Base-by-base conservation (phyloP, 2,888 invertebrate genomes). In the Agriopis leucophaearia region DNA sequence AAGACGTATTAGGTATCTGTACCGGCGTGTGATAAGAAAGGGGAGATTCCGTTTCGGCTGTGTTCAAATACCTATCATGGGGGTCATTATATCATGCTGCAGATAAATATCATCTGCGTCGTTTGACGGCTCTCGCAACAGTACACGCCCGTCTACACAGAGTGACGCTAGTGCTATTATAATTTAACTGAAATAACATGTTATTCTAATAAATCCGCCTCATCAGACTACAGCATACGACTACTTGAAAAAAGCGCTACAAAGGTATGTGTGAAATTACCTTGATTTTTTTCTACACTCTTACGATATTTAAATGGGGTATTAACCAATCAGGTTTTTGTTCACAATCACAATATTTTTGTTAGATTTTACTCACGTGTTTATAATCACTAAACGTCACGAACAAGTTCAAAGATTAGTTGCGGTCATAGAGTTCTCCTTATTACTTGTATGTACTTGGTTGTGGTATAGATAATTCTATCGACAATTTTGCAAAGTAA, bases 91-190 rank as follows among this genome's bases (percentile, higher is more conserved):
- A 71, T 63, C 60, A 44, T 40, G 42, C 62, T 52, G 64, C 47
- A 15, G 59, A 56, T 60, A 63, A 64, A 8, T 56, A 66, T 63
- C 63, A 66, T 63, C 63, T 42, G 62, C 54, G 52, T 78, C 73
- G 76, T 73, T 72, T 67, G 75, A 63, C 74, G 78, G 76, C 80
- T 85, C 83, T 83, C 83, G 81, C 83, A 82, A 85, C 88, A 90
- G 89, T 89, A 63, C 75, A 78, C 80, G 79, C 74, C 78, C 78
- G 85, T 79, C 85, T 81, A 75, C 80, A 78, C 78, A 65, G 71
- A 71, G 76, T 71, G 81, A 72, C 82, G 83, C 84, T 73, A 83
- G 87, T 74, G 71, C 59, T 56, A 65, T 52, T 35, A 64, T 27
- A 51, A 35, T 38, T 60, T 13, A 38, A 60, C n/a, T n/a, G 35